Percentiles rank a stretch among this genome's conserved stretches.
These are phyloP conservation scores for Coronaproctus castanopsis DNA, from an alignment of 2,888 invertebrate genomes.

Conservation along the genomic window DNA sequence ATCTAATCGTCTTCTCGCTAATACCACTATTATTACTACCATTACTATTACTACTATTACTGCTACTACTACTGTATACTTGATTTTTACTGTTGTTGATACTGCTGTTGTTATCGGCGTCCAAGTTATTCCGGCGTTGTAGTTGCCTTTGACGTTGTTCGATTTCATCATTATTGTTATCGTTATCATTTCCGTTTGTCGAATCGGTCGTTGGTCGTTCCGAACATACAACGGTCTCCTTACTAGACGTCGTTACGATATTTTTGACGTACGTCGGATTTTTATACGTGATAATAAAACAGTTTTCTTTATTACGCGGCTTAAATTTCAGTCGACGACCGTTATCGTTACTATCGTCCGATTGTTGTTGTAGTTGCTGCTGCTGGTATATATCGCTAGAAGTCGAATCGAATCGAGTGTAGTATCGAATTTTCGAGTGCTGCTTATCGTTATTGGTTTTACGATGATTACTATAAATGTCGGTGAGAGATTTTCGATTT, in stretches of 20 bases:
- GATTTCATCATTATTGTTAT: not conserved
- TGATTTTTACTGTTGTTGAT: not conserved
- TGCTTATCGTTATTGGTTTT: not conserved
- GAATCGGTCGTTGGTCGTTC: not conserved
- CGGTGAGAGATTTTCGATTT: no score
- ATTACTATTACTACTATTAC: not conserved
- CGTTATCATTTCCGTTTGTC: not conserved
- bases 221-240: not conserved
- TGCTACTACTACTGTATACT: not conserved
- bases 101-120: not conserved
- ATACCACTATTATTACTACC: not conserved
- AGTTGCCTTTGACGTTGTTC: no score
- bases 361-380: not conserved
- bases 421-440: no score
- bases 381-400: no score
- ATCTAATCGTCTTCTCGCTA: not conserved
- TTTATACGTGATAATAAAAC: slow-evolving; percentile 9
- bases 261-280: slow-evolving; percentile 10
- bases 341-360: not conserved
- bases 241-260: slow-evolving; percentile 1
- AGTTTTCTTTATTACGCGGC: slow-evolving; percentile 2
- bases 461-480: no score
- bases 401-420: no score
- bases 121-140: no score
- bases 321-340: not conserved